These are phyloP conservation scores for Marcusenius ussheri DNA, from an alignment of 2,113 vertebrate species.

Conservation along the genomic window DNA sequence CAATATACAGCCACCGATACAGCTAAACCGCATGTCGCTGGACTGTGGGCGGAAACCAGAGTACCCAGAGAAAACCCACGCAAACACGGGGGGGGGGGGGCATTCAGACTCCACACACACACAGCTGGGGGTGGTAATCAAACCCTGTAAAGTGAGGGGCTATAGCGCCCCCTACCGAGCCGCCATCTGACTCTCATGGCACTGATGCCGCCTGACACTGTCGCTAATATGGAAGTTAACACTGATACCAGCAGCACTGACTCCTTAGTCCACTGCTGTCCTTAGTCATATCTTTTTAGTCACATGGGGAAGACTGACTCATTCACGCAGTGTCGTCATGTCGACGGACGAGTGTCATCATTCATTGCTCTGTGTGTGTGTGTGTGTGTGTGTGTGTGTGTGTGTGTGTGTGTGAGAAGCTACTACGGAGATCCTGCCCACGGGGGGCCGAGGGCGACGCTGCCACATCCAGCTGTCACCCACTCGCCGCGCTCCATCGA, in stretches of 20 bases:
- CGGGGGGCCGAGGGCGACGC: no score
- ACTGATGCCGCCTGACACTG: not conserved
- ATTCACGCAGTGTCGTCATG: not conserved
- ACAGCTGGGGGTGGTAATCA: not conserved
- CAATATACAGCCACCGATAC: not conserved
- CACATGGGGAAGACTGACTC: not conserved
- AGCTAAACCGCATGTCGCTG: not conserved
- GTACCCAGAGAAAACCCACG: constrained; percentile 1
- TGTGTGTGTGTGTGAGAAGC: not conserved
- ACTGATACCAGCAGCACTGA: not conserved
- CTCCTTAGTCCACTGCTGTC: not conserved
- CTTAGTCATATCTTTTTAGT: not conserved
- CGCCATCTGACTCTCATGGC: not conserved
- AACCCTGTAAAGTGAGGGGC: not conserved
- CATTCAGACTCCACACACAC: not conserved
- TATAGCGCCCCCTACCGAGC: not conserved
- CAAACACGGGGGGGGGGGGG: not conserved
- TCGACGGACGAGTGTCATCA: not conserved
- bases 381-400: not conserved
- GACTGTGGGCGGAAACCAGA: not conserved
- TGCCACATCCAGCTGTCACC: no score
- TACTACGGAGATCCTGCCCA: not conserved
- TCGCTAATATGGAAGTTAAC: not conserved
- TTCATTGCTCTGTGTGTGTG: not conserved
- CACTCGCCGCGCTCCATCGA: not conserved